Conservation (phyloP, 92 coral and sea anemone genomes). For the Nematostella vectensis region DNA sequence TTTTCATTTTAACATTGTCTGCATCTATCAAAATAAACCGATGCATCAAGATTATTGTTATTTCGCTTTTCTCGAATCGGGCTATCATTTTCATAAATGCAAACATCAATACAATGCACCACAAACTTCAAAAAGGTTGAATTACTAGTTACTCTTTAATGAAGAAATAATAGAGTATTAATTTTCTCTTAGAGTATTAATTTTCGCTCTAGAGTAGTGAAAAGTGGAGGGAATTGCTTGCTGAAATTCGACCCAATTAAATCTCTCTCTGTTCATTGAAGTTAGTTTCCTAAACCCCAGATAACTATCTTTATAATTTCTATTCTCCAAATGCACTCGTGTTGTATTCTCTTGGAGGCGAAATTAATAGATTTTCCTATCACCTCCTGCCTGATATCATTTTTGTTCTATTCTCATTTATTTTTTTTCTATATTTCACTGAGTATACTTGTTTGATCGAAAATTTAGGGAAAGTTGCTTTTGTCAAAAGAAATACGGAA, state of each 20-base stretch:
- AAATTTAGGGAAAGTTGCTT: no score
- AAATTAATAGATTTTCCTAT: conserved; percentile 26
- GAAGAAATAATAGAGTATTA: conserved; percentile 8
- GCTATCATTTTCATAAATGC: no score
- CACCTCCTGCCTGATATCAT: conserved; percentile 30
- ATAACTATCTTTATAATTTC: neutral
- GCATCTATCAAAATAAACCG: no score
- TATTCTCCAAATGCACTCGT: neutral
- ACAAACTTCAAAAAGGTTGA: conserved; percentile 13
- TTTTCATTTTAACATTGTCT: no score
- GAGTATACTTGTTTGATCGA: no score
- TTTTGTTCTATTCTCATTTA: neutral
- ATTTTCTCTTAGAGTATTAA: conserved; percentile 16
- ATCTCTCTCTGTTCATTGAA: conserved; percentile 3
- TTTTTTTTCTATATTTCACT: conserved; percentile 20
- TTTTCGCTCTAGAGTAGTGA: neutral
- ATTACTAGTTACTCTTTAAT: conserved; percentile 20
- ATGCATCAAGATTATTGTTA: no score
- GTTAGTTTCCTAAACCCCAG: conserved; percentile 5
- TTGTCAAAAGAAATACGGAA: conserved; percentile 65
- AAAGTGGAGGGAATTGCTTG: conserved; percentile 5
- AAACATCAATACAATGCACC: conserved; percentile 27
- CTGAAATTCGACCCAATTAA: conserved; percentile 15
- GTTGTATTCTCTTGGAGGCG: conserved; percentile 5
- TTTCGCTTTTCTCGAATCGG: no score